Evolutionary conservation across 2,113 vertebrate genomes (phyloP), one percentile per base, ranked within the genome.

Genomic region (Toxostoma redivivum): DNA sequence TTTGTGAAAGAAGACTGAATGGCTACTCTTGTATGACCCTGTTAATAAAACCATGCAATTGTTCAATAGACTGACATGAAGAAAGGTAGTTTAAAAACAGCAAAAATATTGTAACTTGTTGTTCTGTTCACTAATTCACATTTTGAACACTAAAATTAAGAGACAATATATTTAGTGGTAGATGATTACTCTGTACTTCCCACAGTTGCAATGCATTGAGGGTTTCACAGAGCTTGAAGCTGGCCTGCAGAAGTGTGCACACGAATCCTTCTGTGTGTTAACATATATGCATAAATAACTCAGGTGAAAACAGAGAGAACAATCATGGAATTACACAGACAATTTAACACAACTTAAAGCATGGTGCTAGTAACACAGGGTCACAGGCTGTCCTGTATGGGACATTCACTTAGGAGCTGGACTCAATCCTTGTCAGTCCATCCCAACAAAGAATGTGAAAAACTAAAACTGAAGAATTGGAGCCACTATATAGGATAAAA

Each of bases 301-400:
- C 22, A 28, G 15, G 11, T 24, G 38, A 81, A 74, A 65, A 73
- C 8, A 47, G 44, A 70, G 7, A 28, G 17, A 57, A 38, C 4
- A 47, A 65, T 20, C 5, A 40, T 5, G 28, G 54, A 86, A 81
- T 45, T 72, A 35, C 8, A 31, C 15, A 38, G 28, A 23, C 24
- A 35, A 57, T 37, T 51, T 35, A 65, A 70, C 5, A 18, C 16
- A 57, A 21, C 7, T 58, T 58, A 44, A 88, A 44, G 37, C 18
- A 66, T 16, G 33, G 15, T 81, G 37, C 22, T 65, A 80, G 4
- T 37, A 56, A 12, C 57, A 64, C 6, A 80, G 17, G 25, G 35
- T 40, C 31, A 40, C 0, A 0, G 27, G 12, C 28, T 65, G n/a
- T 44, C 27, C 50, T 7, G 6, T 11, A 65, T 11, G 15, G 66